These are phyloP conservation scores for Gallinago solitaria DNA, from an alignment of 2,797 vertebrate genomes.

Conservation along the genomic window DNA sequence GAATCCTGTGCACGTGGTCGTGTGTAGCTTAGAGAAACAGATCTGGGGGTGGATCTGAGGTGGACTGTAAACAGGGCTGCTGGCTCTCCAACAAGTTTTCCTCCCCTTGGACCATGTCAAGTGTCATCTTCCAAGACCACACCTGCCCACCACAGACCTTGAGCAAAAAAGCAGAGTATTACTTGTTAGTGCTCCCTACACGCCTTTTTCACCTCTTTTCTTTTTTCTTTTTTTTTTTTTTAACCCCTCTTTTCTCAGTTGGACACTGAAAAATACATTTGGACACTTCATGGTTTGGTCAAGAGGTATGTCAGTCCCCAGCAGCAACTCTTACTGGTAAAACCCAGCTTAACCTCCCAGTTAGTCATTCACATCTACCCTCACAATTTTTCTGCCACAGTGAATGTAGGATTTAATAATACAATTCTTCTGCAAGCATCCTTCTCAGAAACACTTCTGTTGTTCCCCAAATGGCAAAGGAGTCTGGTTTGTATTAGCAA, in stretches of 20 bases:
- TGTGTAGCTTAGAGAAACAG: background rate
- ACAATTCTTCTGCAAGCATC: background rate
- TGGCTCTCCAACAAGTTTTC: background rate
- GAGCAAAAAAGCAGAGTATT: background rate
- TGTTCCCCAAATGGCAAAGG: background rate
- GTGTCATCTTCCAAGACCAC: background rate
- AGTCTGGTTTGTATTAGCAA: background rate
- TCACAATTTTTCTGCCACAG: background rate
- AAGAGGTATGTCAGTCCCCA: background rate
- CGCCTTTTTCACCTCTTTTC: background rate
- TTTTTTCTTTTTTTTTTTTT: background rate
- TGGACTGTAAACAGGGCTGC: background rate
- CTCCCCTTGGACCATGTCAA: background rate
- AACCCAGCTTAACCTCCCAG: background rate
- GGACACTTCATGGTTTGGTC: background rate
- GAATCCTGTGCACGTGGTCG: background rate
- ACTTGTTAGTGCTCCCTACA: background rate
- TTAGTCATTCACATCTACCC: background rate
- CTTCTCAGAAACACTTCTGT: background rate
- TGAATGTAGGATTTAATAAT: slow-evolving; percentile 1
- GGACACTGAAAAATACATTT: background rate
- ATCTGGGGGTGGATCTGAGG: background rate
- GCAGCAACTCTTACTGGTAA: background rate
- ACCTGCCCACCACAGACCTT: background rate
- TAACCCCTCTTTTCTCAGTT: background rate